Evolutionary conservation across 2,888 invertebrate genomes (phyloP).

Genomic region (Perizoma affinitatum): DNA sequence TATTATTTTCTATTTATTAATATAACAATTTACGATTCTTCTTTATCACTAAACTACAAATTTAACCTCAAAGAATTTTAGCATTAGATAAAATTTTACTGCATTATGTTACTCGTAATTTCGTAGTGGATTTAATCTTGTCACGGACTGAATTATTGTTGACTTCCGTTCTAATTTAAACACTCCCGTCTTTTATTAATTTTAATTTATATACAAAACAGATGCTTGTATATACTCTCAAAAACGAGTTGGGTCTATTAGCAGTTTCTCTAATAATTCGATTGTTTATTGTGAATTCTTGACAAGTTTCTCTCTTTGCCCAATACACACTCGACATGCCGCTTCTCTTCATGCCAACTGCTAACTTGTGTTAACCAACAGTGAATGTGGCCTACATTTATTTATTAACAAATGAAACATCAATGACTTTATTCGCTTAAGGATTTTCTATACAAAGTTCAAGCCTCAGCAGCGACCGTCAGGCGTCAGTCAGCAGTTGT

Average conservation of each 20-base stretch:
- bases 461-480: too few species aligned
- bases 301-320: conserved; percentile 23
- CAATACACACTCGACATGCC: conserved; percentile 15
- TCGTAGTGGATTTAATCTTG: conserved; percentile 40
- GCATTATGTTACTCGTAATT: conserved; percentile 39
- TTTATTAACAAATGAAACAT: too few species aligned
- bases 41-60: conserved; percentile 27
- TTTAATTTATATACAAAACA: conserved; percentile 52
- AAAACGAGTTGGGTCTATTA: conserved; percentile 22
- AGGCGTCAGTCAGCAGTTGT: too few species aligned
- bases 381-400: too few species aligned
- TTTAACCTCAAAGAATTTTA: conserved; percentile 34
- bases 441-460: too few species aligned
- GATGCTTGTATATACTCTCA: conserved; percentile 42
- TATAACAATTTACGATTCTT: conserved; percentile 4
- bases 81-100: conserved; percentile 36
- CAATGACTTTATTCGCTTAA: too few species aligned
- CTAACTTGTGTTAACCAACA: conserved; percentile 6
- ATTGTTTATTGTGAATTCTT: conserved; percentile 23
- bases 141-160: conserved; percentile 43
- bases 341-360: conserved; percentile 10
- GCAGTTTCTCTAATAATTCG: conserved; percentile 26
- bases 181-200: conserved; percentile 48
- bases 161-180: conserved; percentile 47
- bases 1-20: too few species aligned